Percentiles rank a stretch among this genome's conserved stretches.
These are phyloP conservation scores for Prosapia bicincta DNA, from an alignment of 2,888 invertebrate genomes.

Conservation along the genomic window DNA sequence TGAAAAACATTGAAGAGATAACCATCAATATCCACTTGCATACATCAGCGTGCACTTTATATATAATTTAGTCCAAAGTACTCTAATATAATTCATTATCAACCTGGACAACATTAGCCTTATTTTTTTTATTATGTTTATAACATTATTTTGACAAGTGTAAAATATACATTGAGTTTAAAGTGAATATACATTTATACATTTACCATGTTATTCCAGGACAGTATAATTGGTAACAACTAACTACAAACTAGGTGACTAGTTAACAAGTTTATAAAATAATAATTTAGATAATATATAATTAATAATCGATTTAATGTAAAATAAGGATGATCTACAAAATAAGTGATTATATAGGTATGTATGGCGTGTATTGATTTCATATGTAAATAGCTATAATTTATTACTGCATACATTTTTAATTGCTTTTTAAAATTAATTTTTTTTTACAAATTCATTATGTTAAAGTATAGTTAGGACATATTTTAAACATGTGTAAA, in stretches of 20 bases:
- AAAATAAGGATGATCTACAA: not conserved
- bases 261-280: not conserved
- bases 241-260: not conserved
- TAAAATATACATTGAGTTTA: not conserved
- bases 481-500: not conserved
- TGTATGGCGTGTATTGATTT: not conserved
- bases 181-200: not conserved
- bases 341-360: not conserved
- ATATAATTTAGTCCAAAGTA: not conserved
- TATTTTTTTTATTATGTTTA: not conserved
- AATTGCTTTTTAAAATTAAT: not conserved
- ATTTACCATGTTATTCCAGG: not conserved
- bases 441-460: not conserved
- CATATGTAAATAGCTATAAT: not conserved
- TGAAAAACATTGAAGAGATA: conserved; percentile 22
- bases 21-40: not conserved
- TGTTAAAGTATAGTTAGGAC: not conserved
- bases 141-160: not conserved
- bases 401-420: not conserved
- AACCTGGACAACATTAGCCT: not conserved
- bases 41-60: not conserved
- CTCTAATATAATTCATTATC: not conserved
- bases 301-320: not conserved
- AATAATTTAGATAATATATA: not conserved
- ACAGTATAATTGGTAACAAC: not conserved